Conservation (phyloP, 2,797 vertebrate species). For the Choloepus didactylus region DNA sequence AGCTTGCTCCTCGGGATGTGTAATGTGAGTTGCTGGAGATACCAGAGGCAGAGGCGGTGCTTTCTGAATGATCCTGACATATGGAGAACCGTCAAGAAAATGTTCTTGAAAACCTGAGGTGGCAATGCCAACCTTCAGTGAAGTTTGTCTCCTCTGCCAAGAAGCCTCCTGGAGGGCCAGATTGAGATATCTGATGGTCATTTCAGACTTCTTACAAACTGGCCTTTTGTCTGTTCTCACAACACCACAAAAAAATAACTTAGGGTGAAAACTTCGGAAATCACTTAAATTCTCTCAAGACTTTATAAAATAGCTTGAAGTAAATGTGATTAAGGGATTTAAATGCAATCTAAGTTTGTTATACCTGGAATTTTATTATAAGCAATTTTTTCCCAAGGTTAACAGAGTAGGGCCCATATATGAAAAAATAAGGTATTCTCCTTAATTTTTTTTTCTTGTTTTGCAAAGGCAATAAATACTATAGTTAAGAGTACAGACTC, state of each 20-base stretch:
- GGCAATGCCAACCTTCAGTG: background rate
- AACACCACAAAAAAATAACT: background rate
- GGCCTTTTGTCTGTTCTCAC: background rate
- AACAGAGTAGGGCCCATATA: background rate
- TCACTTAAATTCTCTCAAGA: background rate
- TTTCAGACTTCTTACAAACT: background rate
- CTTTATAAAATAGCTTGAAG: background rate
- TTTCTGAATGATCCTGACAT: background rate
- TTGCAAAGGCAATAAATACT: background rate
- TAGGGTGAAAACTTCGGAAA: background rate
- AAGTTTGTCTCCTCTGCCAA: background rate
- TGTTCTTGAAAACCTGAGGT: background rate
- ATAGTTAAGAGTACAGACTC: background rate
- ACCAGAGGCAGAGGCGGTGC: background rate
- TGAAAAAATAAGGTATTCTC: background rate
- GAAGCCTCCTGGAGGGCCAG: background rate
- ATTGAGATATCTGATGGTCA: background rate
- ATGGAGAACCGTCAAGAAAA: background rate
- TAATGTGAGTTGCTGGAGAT: conserved; percentile 43
- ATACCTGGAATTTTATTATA: background rate
- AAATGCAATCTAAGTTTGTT: background rate
- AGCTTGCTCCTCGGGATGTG: background rate
- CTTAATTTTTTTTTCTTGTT: no score
- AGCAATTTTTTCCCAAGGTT: background rate
- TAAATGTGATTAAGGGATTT: background rate